phyloP scores from a whole-genome alignment of 2,888 invertebrate species.

The Heterodera filipjevi region DNA sequence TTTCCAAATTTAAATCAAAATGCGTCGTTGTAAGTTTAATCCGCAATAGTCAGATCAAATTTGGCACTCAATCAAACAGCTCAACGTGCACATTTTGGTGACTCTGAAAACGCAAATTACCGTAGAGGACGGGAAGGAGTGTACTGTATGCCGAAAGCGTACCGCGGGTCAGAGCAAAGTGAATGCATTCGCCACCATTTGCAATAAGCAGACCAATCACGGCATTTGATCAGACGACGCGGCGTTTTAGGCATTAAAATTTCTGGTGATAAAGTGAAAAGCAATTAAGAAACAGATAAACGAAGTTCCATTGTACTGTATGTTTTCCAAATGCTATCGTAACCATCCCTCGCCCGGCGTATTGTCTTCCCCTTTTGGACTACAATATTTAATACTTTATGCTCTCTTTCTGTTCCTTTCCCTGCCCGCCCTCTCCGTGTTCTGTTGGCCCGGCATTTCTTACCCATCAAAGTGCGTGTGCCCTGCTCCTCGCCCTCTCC shows the following conservation, averaged over 20 bases:
- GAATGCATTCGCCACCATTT: constrained; percentile 58
- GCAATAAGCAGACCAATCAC: constrained; percentile 61
- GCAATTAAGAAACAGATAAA: neutral
- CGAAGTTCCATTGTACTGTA: too few species aligned
- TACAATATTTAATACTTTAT: neutral
- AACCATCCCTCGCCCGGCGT: too few species aligned
- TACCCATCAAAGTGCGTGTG: constrained; percentile 1
- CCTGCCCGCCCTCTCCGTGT: too few species aligned
- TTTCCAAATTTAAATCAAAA: neutral
- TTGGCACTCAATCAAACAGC: constrained; percentile 49
- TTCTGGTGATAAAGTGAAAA: neutral
- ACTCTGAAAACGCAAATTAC: constrained; percentile 29
- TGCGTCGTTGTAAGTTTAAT: neutral
- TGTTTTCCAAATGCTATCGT: too few species aligned
- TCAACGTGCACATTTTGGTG: constrained; percentile 45
- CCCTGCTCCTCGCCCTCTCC: constrained; percentile 11
- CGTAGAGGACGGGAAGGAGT: neutral
- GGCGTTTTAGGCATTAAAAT: constrained; percentile 22
- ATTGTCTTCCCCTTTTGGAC: too few species aligned
- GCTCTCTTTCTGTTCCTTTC: too few species aligned
- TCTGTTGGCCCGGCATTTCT: too few species aligned
- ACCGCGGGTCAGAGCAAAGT: constrained; percentile 42
- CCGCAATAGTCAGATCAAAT: constrained; percentile 32
- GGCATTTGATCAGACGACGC: constrained; percentile 46
- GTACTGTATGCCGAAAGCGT: neutral